Evolutionary conservation across 2,797 vertebrate species (phyloP).

Genomic region (Varecia variegata): DNA sequence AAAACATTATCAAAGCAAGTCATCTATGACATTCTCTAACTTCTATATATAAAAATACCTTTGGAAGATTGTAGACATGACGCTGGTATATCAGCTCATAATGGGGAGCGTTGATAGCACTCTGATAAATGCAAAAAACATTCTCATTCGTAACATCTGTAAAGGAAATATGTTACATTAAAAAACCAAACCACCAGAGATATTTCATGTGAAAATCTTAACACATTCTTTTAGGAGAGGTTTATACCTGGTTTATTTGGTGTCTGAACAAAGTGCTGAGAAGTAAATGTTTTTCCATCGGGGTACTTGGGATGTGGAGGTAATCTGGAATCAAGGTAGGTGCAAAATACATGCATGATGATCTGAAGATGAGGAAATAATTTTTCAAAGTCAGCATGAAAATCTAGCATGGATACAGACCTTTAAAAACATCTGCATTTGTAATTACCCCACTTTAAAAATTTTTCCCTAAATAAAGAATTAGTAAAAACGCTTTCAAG

Average conservation of each 20-base stretch:
- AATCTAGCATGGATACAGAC: not conserved
- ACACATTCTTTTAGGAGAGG: accelerated
- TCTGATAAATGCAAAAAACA: conserved; percentile 96
- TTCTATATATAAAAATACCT: conserved; percentile 85
- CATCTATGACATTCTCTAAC: not conserved
- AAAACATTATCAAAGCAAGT: conserved; percentile 25
- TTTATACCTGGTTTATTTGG: conserved; percentile 94
- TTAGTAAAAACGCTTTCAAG: conserved; percentile 46
- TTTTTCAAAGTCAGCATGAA: conserved; percentile 1
- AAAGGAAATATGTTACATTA: not conserved
- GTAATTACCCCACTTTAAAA: not conserved
- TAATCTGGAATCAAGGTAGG: conserved; percentile 96
- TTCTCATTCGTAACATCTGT: conserved; percentile 95
- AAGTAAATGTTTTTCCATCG: conserved; percentile 97
- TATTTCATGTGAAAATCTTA: not conserved
- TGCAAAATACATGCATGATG: conserved; percentile 96
- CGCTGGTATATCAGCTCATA: conserved; percentile 97
- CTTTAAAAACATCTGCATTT: not conserved
- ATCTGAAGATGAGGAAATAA: conserved; percentile 84
- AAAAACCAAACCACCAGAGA: not conserved
- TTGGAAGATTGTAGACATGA: conserved; percentile 95
- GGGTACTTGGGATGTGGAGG: conserved; percentile 98
- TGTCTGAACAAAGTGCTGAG: conserved; percentile 95
- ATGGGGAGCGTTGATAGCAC: conserved; percentile 93
- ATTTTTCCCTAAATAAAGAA: conserved; percentile 25